Evolutionary conservation across 2,888 invertebrate genomes (phyloP), one percentile per base, ranked within the genome.

Genomic region (Gortyna flavago): DNA sequence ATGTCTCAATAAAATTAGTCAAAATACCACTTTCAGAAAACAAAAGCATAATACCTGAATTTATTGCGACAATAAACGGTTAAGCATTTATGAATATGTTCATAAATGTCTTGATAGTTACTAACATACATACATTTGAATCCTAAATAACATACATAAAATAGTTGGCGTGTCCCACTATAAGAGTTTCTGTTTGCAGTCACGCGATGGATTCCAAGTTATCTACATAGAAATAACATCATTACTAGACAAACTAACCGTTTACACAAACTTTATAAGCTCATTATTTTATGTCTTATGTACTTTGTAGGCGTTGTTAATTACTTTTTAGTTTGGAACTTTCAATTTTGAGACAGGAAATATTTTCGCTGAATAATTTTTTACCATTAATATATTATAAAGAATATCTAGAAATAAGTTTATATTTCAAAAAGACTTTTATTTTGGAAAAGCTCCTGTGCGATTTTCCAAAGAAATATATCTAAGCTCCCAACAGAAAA

Each of bases 191-290:
- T 91, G 93, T 92, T 90, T 80, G 85, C 85, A 93, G 94, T 94
- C 94, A 95, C 95, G 95, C 95, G 92, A 94, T 89, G 90, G 89
- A 92, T 91, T 91, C 92, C 91, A 89, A 90, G 90, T 93, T 92
- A 93, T 93, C 92, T 92, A 89, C 91, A 91, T 91, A 91, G 89
- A 91, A 91, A 93, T 94, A 89, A 90, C 90, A 90, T 91, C 89
- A 91, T 92, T 91, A 91, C 87, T 84, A 88, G 82, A 87, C 88
- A 86, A 87, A 87, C 86, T 85, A 79, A 84, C 86, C 83, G 81
- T 80, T 86, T 87, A 82, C 76, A 85, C 74, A 81, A 84, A 87
- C 78, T 88, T 89, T 84, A 79, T 84, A 78, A 81, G 75, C 66
- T 80, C 81, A 80, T 80, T 89, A 87, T 73, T 80, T 74, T 72